Percentiles rank a stretch among this genome's conserved stretches.
These are phyloP conservation scores for Stegophylla sp. DNA, from an alignment of 2,888 invertebrate species.

Conservation along the genomic window DNA sequence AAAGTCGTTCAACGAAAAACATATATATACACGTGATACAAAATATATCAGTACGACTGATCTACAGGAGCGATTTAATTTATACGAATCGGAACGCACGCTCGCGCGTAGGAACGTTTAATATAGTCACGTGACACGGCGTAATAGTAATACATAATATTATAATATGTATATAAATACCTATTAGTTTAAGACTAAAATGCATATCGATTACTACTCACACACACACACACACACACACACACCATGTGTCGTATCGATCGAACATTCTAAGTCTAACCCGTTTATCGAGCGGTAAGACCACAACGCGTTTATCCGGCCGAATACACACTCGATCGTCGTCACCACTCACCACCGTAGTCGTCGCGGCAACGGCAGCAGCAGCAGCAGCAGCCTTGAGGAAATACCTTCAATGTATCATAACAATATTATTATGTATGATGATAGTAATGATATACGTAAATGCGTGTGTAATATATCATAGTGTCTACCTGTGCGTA, in stretches of 20 bases:
- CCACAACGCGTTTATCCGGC: slow-evolving; percentile 17
- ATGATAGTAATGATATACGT: neutral
- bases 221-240: too few relatives aligned
- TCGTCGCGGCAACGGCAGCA: neutral
- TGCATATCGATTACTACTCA: slow-evolving; percentile 17
- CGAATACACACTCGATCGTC: neutral
- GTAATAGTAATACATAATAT: too few relatives aligned
- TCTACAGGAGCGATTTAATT: slow-evolving; percentile 28
- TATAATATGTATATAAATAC: neutral
- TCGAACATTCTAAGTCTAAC: slow-evolving; percentile 18
- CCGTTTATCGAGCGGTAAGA: slow-evolving; percentile 5
- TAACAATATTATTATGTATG: neutral
- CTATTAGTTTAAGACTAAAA: slow-evolving; percentile 11
- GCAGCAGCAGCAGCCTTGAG: neutral
- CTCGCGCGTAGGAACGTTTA: neutral
- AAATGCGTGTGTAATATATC: neutral
- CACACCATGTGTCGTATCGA: neutral
- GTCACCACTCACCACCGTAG: neutral
- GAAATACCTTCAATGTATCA: neutral
- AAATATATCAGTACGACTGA: neutral
- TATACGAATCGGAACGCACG: slow-evolving; percentile 20
- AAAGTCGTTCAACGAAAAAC: slow-evolving; percentile 13
- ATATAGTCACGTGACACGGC: slow-evolving; percentile 28
- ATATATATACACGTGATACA: neutral
- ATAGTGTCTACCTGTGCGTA: neutral